These are phyloP conservation scores for Nomada ruficornis DNA, from an alignment of 2,888 invertebrate species.

Conservation along the genomic window DNA sequence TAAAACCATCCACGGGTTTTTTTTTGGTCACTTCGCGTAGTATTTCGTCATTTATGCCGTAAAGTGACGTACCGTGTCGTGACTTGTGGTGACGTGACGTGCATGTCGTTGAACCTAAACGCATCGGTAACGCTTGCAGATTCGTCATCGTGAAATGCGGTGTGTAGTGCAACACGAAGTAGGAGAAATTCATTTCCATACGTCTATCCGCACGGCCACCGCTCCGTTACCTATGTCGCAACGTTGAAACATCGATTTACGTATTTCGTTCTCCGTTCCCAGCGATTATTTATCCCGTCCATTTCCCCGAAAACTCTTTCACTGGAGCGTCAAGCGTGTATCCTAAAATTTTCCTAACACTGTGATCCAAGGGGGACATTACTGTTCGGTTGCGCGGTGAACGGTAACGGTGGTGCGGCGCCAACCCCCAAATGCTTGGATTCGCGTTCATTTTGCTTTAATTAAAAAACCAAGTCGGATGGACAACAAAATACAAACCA, in stretches of 20 bases:
- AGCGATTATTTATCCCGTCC: neutral
- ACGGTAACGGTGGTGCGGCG: neutral
- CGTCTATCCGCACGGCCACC: neutral
- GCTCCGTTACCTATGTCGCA: conserved; percentile 1
- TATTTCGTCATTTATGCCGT: conserved; percentile 38
- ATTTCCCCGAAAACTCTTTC: neutral
- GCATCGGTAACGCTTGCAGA: conserved; percentile 58
- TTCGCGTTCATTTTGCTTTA: neutral
- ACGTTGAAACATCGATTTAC: conserved; percentile 16
- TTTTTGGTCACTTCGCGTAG: conserved; percentile 11
- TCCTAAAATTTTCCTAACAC: neutral
- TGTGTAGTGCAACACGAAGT: conserved; percentile 4
- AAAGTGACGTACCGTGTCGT: conserved; percentile 57
- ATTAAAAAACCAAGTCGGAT: conserved; percentile 24
- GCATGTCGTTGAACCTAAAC: conserved; percentile 67
- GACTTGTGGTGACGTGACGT: conserved; percentile 56
- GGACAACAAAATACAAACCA: conserved; percentile 33
- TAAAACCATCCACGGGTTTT: neutral
- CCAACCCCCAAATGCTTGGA: neutral
- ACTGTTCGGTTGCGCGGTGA: neutral
- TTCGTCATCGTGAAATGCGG: conserved; percentile 53
- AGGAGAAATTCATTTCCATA: conserved; percentile 43
- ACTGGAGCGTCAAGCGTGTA: too few species aligned
- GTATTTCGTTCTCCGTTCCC: neutral
- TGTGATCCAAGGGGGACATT: too few species aligned